phyloP scores from a whole-genome alignment of 1,140 invertebrate genomes.

The Drosophila subpulchrella region DNA sequence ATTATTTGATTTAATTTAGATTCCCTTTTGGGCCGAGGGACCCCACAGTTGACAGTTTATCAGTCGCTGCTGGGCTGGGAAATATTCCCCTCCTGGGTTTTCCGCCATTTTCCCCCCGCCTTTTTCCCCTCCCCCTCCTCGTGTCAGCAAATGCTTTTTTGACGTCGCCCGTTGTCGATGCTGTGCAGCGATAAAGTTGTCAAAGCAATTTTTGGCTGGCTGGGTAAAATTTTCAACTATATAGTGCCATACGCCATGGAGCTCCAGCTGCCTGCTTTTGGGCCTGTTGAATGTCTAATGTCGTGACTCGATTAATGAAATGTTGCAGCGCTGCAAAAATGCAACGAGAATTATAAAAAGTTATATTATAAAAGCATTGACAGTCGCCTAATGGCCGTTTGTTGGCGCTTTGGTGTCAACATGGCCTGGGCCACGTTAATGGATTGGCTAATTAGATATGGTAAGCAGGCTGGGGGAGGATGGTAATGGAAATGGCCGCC shows the following conservation, averaged over 20 bases:
- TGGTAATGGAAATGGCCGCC: background rate
- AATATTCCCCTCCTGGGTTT: conserved; percentile 29
- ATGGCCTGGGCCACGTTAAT: conserved; percentile 70
- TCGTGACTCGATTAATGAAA: conserved; percentile 83
- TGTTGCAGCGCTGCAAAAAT: conserved; percentile 69
- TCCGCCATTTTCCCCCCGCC: conserved; percentile 10
- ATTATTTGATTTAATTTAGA: conserved; percentile 82
- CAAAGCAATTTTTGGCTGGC: conserved; percentile 79
- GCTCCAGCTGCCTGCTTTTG: conserved; percentile 48
- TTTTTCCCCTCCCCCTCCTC: conserved; percentile 12
- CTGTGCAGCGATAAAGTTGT: conserved; percentile 78
- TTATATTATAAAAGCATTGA: conserved; percentile 79
- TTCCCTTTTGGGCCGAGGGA: conserved; percentile 52
- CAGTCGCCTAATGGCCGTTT: conserved; percentile 78
- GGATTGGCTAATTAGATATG: conserved; percentile 70
- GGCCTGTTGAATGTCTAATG: conserved; percentile 80
- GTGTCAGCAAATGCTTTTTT: conserved; percentile 53
- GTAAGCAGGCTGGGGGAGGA: background rate
- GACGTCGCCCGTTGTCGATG: conserved; percentile 67
- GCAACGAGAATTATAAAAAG: conserved; percentile 80
- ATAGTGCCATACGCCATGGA: conserved; percentile 19
- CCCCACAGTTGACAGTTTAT: conserved; percentile 69
- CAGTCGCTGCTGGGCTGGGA: conserved; percentile 35
- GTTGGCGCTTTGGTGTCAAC: conserved; percentile 62
- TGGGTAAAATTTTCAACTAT: conserved; percentile 62